Evolutionary conservation across 1,140 invertebrate species (phyloP), one percentile per base, ranked within the genome.

Genomic region (Trachymyrmex septentrionalis): DNA sequence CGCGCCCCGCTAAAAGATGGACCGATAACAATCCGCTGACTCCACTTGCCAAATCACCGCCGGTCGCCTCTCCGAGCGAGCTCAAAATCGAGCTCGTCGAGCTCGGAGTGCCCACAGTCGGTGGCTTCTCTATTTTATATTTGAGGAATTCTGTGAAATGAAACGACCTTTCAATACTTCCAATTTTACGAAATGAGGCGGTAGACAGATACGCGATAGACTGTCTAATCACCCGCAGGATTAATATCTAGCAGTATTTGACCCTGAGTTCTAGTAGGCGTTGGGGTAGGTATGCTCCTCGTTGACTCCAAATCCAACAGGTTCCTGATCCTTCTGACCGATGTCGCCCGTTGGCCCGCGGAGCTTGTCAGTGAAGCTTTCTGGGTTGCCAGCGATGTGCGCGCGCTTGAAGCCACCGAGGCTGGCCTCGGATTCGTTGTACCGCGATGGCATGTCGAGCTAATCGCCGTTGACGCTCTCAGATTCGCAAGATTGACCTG

Each of bases 21-120:
- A 99, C 97, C 97, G 98, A 98, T 1, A 99, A 95, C 95, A 99
- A 97, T 7, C 98, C 98, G 85, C 98, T 99, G 44, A 99, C 96
- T 1, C 98, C 97, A 73, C 96, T 96, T 30, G 96, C 94, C 93
- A 96, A 87, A 94, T 95, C 90, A 92, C 96, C 92, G 12, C 93
- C 92, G 14, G 92, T 90, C 78, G 85, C 87, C 30, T 95, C 93
- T 44, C 94, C 94, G 19, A 95, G 91, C 16, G 95, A 94, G 85
- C 94, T 95, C 88, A 95, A 86, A 50, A 95, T 89, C 38, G 95
- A 95, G 78, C 94, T 95, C 6, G 95, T 95, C 67, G 95, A 95
- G 82, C 94, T 95, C 50, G 95, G 94, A 55, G 95, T 95, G n/a
- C 95, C 95, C 6, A 95, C 96, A 64, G 96, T 94, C 4, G 96